Conservation (phyloP, 2,797 vertebrate species). For the Nyctibius grandis region DNA sequence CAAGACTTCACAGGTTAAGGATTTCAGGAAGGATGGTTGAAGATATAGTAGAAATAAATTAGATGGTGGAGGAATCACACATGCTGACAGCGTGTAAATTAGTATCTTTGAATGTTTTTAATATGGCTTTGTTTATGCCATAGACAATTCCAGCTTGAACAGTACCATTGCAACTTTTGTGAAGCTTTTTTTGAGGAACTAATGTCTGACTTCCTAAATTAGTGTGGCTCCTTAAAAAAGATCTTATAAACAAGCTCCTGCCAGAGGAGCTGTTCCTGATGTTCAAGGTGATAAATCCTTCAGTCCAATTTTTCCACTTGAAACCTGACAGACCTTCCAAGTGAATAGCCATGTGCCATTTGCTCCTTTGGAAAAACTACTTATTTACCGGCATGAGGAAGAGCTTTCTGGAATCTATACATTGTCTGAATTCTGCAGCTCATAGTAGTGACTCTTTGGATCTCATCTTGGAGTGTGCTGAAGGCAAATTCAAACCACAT, state of each 20-base stretch:
- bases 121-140: background rate
- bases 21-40: background rate
- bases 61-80: background rate
- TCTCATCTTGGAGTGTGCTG: background rate
- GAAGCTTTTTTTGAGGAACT: background rate
- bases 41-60: background rate
- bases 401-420: background rate
- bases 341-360: background rate
- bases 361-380: background rate
- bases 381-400: background rate
- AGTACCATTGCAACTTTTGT: background rate
- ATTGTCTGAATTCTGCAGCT: background rate
- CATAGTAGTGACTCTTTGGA: background rate
- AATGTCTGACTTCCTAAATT: background rate
- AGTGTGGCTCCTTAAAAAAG: background rate
- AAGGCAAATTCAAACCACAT: conserved; percentile 17
- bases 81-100: background rate
- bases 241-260: background rate
- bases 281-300: background rate
- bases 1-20: background rate
- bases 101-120: background rate
- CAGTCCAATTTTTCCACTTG: background rate
- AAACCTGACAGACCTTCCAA: background rate
- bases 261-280: background rate
- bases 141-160: background rate